These are phyloP conservation scores for Silurus lanzhouensis DNA, from an alignment of 2,797 vertebrate genomes.

Conservation along the genomic window DNA sequence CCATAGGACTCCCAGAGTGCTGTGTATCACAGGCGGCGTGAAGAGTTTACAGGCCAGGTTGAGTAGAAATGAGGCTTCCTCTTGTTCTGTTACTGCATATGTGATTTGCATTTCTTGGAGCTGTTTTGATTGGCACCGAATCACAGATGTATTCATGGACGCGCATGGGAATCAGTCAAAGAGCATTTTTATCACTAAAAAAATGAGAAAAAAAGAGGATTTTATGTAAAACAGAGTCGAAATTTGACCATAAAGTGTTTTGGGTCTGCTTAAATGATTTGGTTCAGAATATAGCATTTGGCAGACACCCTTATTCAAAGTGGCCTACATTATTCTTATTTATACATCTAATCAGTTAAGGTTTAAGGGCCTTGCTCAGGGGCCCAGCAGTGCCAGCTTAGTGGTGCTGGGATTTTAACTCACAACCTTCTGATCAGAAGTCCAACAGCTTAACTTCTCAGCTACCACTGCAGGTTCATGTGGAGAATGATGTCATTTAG, in stretches of 20 bases:
- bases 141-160: conserved; percentile 23
- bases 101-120: conserved; percentile 47
- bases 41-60: conserved; percentile 41
- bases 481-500: no score
- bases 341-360: no score
- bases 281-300: no score
- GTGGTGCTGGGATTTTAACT: no score
- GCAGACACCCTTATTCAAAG: no score
- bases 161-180: conserved; percentile 37
- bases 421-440: no score
- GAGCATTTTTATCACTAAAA: conserved; percentile 35
- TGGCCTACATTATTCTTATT: no score
- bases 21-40: conserved; percentile 35
- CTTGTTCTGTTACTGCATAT: conserved; percentile 41
- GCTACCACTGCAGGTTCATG: no score
- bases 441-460: no score
- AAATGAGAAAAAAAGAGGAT: conserved; percentile 25
- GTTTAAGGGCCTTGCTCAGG: no score
- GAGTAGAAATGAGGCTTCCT: conserved; percentile 45
- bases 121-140: conserved; percentile 53
- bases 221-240: neutral
- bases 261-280: neutral
- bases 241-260: neutral
- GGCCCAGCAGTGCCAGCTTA: no score
- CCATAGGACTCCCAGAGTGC: conserved; percentile 15